Conservation (phyloP, 1,140 invertebrate species). For the Wiebesia pumilae region DNA sequence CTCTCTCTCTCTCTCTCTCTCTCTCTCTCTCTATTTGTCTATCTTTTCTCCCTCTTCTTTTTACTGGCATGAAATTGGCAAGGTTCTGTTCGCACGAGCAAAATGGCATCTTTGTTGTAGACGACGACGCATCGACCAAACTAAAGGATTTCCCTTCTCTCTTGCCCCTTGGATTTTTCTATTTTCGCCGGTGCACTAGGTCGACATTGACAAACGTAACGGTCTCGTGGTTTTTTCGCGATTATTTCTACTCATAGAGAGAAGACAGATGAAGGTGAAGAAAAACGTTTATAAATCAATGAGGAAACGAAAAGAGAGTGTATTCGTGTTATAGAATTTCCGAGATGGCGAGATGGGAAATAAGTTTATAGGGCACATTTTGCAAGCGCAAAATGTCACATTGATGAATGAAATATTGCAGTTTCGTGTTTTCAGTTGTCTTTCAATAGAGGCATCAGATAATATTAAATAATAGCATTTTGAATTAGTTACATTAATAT, state of each 20-base stretch:
- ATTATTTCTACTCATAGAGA: too few species aligned
- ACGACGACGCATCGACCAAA: slow-evolving; percentile 45
- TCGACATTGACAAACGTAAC: slow-evolving; percentile 45
- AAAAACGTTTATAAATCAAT: slow-evolving; percentile 30
- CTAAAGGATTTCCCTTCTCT: slow-evolving; percentile 29
- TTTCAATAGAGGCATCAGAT: too few species aligned
- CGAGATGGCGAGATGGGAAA: background rate
- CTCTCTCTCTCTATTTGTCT: background rate
- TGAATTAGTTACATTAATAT: too few species aligned
- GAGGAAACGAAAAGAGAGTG: slow-evolving; percentile 2
- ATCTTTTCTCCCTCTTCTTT: background rate
- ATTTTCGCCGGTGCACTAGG: slow-evolving; percentile 42
- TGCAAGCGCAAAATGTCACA: too few species aligned
- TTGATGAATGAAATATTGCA: too few species aligned
- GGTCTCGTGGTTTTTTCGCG: background rate
- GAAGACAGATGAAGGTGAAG: background rate
- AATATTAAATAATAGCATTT: too few species aligned
- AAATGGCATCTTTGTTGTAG: background rate
- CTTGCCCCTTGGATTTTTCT: slow-evolving; percentile 52
- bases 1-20: background rate
- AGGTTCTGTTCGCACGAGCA: slow-evolving; percentile 57
- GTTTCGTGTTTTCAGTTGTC: too few species aligned
- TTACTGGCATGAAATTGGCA: slow-evolving; percentile 65
- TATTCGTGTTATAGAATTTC: slow-evolving; percentile 41
- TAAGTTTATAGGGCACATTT: too few species aligned